Conservation (phyloP, 2,888 invertebrate genomes). For the Polydesmus complanatus region DNA sequence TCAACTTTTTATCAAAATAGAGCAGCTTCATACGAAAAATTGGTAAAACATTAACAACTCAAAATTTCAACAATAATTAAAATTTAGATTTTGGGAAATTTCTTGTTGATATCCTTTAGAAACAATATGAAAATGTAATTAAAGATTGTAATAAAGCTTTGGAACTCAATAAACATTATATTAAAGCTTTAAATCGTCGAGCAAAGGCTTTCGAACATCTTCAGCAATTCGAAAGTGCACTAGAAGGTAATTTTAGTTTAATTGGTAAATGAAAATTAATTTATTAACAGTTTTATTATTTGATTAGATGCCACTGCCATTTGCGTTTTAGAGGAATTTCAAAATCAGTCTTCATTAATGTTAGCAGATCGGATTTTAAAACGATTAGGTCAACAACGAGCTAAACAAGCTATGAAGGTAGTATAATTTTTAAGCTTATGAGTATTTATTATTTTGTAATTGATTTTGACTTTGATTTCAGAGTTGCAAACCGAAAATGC, state of each 20-base stretch:
- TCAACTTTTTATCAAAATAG: slow-evolving; percentile 91
- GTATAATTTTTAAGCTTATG: not conserved
- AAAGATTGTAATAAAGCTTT: slow-evolving; percentile 36
- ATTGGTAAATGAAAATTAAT: no score
- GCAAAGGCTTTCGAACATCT: slow-evolving; percentile 50
- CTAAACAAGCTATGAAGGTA: slow-evolving; percentile 18
- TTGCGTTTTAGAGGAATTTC: slow-evolving; percentile 77
- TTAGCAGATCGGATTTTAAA: slow-evolving; percentile 81
- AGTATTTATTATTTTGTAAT: no score
- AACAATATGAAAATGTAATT: slow-evolving; percentile 43
- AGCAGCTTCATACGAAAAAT: slow-evolving; percentile 85
- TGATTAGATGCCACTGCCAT: slow-evolving; percentile 69
- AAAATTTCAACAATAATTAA: not conserved
- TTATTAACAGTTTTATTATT: not conserved
- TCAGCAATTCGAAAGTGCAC: slow-evolving; percentile 59
- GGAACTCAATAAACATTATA: slow-evolving; percentile 30
- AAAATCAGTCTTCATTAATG: slow-evolving; percentile 60
- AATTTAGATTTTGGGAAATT: no score
- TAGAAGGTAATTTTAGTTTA: slow-evolving; percentile 43
- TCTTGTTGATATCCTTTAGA: no score
- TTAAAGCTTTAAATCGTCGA: slow-evolving; percentile 24
- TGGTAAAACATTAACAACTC: slow-evolving; percentile 38
- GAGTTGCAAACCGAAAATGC: slow-evolving; percentile 50
- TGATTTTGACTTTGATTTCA: no score
- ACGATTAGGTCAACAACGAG: slow-evolving; percentile 44